A percentile compares a stretch with the other conserved stretches of the same genome.
Conservation (phyloP, 2,797 vertebrate genomes). For the Yasuhikotakia modesta region DNA sequence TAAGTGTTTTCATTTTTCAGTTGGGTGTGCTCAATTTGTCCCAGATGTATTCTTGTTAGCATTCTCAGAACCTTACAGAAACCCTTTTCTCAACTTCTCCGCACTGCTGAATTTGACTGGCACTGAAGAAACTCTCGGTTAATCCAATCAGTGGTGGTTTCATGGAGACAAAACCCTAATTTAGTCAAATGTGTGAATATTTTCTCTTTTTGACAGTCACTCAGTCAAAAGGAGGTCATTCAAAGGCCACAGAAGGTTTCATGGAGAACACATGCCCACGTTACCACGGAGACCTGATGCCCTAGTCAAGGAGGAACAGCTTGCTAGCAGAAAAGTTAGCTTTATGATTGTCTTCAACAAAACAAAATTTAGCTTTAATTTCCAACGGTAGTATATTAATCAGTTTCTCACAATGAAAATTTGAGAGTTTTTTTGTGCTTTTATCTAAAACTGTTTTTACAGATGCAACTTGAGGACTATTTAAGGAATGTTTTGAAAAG, state of each 20-base stretch:
- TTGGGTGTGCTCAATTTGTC: constrained; percentile 58
- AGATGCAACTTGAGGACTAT: constrained; percentile 64
- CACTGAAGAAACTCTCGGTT: constrained; percentile 9
- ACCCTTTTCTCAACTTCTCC: constrained; percentile 34
- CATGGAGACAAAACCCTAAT: constrained; percentile 8
- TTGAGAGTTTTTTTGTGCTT: too few species aligned
- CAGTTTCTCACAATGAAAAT: too few species aligned
- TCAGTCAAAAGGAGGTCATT: constrained; percentile 56
- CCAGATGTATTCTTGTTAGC: constrained; percentile 50
- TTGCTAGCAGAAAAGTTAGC: constrained; percentile 59
- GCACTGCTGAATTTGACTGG: constrained; percentile 13
- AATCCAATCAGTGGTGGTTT: constrained; percentile 37
- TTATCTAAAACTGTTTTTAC: constrained; percentile 2
- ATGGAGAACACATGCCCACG: constrained; percentile 55
- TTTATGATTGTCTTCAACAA: neutral
- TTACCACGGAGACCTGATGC: constrained; percentile 62
- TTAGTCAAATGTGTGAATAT: constrained; percentile 20
- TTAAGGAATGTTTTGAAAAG: constrained; percentile 63
- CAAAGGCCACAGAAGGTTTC: constrained; percentile 49
- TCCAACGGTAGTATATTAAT: too few species aligned
- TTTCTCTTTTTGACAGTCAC: constrained; percentile 49
- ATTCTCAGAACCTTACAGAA: constrained; percentile 10
- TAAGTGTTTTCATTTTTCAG: constrained; percentile 63
- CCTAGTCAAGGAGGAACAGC: constrained; percentile 60
- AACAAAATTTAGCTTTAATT: too few species aligned